Evolutionary conservation across 2,888 invertebrate species (phyloP).

Genomic region (Syritta pipiens): DNA sequence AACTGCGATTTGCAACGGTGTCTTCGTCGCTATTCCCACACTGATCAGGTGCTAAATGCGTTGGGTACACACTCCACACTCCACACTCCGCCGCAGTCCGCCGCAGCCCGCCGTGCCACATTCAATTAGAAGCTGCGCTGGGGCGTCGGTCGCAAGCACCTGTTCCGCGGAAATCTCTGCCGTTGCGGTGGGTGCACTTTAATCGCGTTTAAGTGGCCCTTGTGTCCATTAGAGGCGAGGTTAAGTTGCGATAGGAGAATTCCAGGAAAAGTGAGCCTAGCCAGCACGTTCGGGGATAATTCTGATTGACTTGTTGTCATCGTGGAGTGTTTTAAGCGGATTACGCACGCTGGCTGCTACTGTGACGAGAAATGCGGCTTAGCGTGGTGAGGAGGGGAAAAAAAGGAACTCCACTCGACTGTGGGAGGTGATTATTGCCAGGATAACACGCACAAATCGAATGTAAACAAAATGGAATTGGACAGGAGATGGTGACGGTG

Average conservation of each 20-base stretch:
- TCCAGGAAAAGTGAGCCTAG: not conserved
- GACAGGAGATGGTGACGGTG: not conserved
- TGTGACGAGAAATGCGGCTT: constrained; percentile 21
- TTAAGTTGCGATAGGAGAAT: not conserved
- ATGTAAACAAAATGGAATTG: constrained; percentile 22
- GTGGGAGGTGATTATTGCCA: constrained; percentile 15
- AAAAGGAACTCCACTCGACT: not conserved
- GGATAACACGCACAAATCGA: constrained; percentile 37
- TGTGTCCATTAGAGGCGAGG: not conserved
- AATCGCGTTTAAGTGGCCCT: not conserved
- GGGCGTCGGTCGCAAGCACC: not conserved
- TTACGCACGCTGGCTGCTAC: constrained; percentile 29
- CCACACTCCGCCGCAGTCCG: no score
- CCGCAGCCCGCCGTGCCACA: constrained; percentile 4
- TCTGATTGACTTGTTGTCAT: constrained; percentile 51
- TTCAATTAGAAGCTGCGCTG: constrained; percentile 44
- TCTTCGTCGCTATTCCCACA: constrained; percentile 12
- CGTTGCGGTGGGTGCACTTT: constrained; percentile 24
- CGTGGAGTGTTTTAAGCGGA: constrained; percentile 30
- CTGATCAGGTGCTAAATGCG: constrained; percentile 55
- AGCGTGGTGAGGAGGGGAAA: not conserved
- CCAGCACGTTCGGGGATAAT: constrained; percentile 10
- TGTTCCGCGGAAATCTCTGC: constrained; percentile 31
- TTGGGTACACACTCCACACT: constrained; percentile 28
- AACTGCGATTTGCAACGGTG: constrained; percentile 29